Evolutionary conservation across 2,888 invertebrate genomes (phyloP).

Genomic region (Acholoe squamosa): DNA sequence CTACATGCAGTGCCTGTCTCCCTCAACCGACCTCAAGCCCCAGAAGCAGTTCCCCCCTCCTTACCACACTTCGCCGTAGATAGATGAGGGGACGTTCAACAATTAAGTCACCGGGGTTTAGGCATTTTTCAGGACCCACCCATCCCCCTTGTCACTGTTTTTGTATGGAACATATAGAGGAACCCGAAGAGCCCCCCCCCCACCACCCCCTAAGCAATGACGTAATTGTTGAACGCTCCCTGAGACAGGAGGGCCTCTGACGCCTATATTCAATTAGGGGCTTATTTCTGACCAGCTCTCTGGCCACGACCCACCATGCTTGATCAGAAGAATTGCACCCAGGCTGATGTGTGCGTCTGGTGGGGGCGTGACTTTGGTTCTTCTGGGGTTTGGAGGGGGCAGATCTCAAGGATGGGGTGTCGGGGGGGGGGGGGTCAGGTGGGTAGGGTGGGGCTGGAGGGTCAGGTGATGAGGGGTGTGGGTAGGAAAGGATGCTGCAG

Average conservation of each 20-base stretch:
- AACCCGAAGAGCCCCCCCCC: no score
- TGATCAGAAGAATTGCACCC: neutral
- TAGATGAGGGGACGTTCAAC: no score
- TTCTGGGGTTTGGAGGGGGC: neutral
- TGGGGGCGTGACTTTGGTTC: neutral
- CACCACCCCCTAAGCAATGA: no score
- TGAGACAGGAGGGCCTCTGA: neutral
- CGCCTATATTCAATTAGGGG: neutral
- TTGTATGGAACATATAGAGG: no score
- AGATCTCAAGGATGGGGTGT: neutral
- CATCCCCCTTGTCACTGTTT: no score
- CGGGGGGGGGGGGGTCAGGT: neutral
- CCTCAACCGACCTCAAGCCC: neutral
- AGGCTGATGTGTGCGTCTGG: neutral
- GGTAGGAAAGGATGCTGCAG: neutral
- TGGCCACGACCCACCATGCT: neutral
- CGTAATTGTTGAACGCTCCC: no score
- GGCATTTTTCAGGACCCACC: no score
- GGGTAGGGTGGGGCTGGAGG: neutral
- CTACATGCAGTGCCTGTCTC: neutral
- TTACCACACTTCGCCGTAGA: no score
- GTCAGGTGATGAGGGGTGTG: neutral
- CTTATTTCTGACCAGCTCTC: neutral
- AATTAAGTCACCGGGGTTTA: no score
- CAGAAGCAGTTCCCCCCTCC: neutral